Base-by-base conservation (phyloP, 2,888 invertebrate species). In the Conus canariensis region DNA sequence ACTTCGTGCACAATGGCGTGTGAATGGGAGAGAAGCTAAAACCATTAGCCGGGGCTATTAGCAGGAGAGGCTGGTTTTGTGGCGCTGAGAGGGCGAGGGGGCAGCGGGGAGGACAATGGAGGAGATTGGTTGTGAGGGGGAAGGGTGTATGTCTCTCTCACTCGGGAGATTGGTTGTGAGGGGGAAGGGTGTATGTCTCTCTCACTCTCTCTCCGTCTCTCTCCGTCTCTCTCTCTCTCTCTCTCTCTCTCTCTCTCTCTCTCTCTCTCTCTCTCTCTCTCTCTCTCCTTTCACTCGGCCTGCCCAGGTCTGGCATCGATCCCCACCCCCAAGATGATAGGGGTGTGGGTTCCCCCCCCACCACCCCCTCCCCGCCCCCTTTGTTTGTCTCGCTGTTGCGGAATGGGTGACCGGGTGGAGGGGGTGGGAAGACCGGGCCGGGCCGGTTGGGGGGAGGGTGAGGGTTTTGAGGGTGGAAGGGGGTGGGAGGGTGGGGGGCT, bases 21-120 rank as follows among this genome's bases (percentile, higher is more conserved):
- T 74, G 87, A 85, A 85, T 59, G 19, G 85, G 59, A 25, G 74
- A 56, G 59, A 89, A 89, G 85, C 89, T 74, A 89, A 89, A 85
- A 89, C 85, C 88, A 88, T 89, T 85, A 89, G 87, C 59, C 25
- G 58, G 74, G 30, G 56, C 89, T 89, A 89, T 89, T 89, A 89
- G 89, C 89, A n/a, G 58, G 59, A 89, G 85, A 67, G 77, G 58
- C 25, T 70, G 89, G 70, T 70, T 89, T 89, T 89, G 77, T 16
- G 14, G 19, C 9, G 30, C 30, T 19, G 86, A n/a, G 67, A 16
- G 64, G 19, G 56, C 19, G 30, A 45, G 25, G 56, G 86, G 25
- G 5, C 45, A 4, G 19, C 45, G 86, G 56, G 67, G 22, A 45
- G 22, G 45, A 25, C 19, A 56, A 10, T 58, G 58, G 12, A n/a